Percentiles rank a stretch among this genome's conserved stretches.
These are phyloP conservation scores for Macrochelys suwanniensis DNA, from an alignment of 2,797 vertebrate genomes.

Conservation along the genomic window DNA sequence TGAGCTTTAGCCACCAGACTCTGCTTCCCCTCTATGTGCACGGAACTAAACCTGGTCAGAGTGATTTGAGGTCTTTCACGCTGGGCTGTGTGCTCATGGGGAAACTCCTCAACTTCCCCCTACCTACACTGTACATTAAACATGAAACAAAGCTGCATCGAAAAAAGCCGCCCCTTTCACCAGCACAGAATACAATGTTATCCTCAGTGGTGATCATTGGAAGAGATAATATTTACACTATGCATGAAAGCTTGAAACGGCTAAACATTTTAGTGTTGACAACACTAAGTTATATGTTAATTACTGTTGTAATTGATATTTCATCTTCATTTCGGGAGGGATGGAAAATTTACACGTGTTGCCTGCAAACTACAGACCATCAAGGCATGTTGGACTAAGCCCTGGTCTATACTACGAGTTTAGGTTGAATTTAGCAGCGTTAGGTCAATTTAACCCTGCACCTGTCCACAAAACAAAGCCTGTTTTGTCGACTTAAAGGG, in stretches of 20 bases:
- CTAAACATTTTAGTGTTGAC: not conserved
- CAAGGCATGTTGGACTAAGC: not conserved
- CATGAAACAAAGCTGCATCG: not conserved
- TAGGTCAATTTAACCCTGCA: too few species aligned
- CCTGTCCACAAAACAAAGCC: too few species aligned
- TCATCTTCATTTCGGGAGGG: not conserved
- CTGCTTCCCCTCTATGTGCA: not conserved
- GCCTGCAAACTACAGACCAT: not conserved
- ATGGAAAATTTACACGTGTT: not conserved
- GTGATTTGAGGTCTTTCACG: not conserved
- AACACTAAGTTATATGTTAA: not conserved
- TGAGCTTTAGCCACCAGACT: not conserved
- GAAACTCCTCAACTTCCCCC: conserved; percentile 1
- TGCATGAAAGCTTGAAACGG: not conserved
- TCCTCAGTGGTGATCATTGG: not conserved
- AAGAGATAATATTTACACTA: not conserved
- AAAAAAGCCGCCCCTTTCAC: not conserved
- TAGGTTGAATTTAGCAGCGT: too few species aligned
- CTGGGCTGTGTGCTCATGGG: not conserved
- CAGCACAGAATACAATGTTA: not conserved
- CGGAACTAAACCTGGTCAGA: not conserved
- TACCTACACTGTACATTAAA: not conserved
- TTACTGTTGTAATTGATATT: not conserved
- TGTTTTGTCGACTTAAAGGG: too few species aligned
- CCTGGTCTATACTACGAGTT: too few species aligned